Conservation (phyloP, 2,888 invertebrate species). For the Spilosoma lubricipeda region DNA sequence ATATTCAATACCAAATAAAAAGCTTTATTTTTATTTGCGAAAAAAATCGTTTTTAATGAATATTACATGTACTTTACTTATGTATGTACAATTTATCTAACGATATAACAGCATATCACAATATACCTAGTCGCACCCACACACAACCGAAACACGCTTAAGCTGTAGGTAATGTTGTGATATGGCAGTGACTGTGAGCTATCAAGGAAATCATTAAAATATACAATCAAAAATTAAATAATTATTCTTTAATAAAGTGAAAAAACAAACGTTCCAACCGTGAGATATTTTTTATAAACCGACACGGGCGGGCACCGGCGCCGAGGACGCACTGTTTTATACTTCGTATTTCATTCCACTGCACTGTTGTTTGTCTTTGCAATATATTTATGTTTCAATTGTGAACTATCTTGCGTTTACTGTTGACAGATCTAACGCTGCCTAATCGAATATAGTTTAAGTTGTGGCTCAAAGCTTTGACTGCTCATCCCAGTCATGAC, state of each 20-base stretch:
- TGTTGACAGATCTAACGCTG: not conserved
- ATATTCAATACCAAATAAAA: no score
- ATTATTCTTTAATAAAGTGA: not conserved
- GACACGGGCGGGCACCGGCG: not conserved
- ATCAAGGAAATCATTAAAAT: not conserved
- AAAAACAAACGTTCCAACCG: not conserved
- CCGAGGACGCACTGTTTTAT: not conserved
- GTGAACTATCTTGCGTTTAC: not conserved
- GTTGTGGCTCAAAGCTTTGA: not conserved
- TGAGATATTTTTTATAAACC: not conserved
- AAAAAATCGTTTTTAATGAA: no score
- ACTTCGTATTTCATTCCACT: no score
- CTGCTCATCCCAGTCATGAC: not conserved
- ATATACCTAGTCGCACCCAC: not conserved
- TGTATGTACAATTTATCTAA: not conserved
- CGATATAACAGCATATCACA: not conserved
- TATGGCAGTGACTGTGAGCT: not conserved
- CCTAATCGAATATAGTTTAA: not conserved
- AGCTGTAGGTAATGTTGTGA: not conserved
- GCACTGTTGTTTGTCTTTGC: not conserved
- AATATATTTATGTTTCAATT: not conserved
- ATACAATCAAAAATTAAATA: not conserved
- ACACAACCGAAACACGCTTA: not conserved
- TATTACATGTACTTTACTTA: not conserved
- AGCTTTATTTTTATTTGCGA: not conserved